Conservation (phyloP, 1,140 invertebrate species). For the Drosophila repleta region DNA sequence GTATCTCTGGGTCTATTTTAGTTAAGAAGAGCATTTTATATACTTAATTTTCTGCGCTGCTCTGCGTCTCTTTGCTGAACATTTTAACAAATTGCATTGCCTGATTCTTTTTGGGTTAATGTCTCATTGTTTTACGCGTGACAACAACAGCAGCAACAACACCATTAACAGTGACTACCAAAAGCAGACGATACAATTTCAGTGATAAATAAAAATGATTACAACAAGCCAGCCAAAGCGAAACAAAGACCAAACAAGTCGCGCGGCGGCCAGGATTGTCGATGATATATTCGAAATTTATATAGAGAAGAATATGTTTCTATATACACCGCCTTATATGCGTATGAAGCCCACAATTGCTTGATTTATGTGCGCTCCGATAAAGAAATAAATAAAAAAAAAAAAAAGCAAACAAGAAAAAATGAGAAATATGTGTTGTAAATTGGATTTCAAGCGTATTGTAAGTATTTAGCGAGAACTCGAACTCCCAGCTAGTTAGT, state of each 20-base stretch:
- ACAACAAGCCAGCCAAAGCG: constrained; percentile 48
- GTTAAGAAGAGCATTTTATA: constrained; percentile 6
- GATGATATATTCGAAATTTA: constrained; percentile 20
- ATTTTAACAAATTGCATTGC: constrained; percentile 48
- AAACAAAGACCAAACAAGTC: constrained; percentile 28
- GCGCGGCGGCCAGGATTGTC: not conserved
- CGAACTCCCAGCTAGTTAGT: not conserved
- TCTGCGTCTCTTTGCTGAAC: not conserved
- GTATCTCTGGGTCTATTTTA: not conserved
- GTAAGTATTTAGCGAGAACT: constrained; percentile 25
- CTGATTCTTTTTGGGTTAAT: constrained; percentile 69
- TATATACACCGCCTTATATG: constrained; percentile 20
- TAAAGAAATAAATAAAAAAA: constrained; percentile 37
- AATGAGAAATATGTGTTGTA: constrained; percentile 19
- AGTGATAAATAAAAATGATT: constrained; percentile 79
- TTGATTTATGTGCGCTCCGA: constrained; percentile 69
- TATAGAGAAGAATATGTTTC: constrained; percentile 8
- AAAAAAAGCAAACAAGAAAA: constrained; percentile 24
- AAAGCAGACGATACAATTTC: constrained; percentile 74
- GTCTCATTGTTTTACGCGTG: constrained; percentile 67
- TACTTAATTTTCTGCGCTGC: not conserved
- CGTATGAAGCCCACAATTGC: constrained; percentile 53
- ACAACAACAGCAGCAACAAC: constrained; percentile 20
- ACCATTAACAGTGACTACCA: constrained; percentile 12
- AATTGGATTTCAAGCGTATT: constrained; percentile 31